Conservation (phyloP, 2,113 vertebrate genomes). For the Pseudopipra pipra region DNA sequence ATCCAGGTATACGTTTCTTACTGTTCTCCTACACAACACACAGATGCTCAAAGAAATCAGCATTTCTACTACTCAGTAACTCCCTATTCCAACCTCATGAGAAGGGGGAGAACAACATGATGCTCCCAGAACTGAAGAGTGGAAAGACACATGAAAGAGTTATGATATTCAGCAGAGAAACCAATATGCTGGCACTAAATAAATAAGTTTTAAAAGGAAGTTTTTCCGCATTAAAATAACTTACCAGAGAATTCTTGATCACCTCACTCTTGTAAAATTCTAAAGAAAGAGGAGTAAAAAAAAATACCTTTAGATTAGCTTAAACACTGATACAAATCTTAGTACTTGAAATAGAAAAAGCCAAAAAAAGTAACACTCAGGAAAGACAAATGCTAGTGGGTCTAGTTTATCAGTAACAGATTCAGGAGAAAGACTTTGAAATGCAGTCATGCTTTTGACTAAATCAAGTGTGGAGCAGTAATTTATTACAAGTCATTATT, state of each 20-base stretch:
- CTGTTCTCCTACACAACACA: not conserved
- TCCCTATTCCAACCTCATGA: not conserved
- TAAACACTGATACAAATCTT: not conserved
- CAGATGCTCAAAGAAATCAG: not conserved
- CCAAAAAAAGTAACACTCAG: not conserved
- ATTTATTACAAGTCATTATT: not conserved
- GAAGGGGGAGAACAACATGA: not conserved
- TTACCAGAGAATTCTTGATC: slow-evolving; percentile 98
- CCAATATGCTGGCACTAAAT: not conserved
- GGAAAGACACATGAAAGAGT: not conserved
- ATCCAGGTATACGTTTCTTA: not conserved
- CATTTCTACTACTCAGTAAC: not conserved
- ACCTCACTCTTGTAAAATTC: slow-evolving; percentile 98
- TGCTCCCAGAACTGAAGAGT: not conserved
- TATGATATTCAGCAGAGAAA: not conserved
- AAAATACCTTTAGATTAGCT: not conserved
- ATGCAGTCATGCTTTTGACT: not conserved
- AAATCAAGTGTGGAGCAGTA: not conserved
- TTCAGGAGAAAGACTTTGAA: not conserved
- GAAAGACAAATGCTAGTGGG: not conserved
- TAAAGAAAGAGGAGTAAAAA: slow-evolving; percentile 63
- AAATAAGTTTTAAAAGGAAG: not conserved
- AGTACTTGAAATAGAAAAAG: not conserved
- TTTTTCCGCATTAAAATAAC: slow-evolving; percentile 53
- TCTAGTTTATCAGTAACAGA: not conserved